A percentile compares a stretch with the other conserved stretches of the same genome.
These are phyloP conservation scores for Polydrusus pterygomalis DNA, from an alignment of 2,888 invertebrate species.

Conservation along the genomic window DNA sequence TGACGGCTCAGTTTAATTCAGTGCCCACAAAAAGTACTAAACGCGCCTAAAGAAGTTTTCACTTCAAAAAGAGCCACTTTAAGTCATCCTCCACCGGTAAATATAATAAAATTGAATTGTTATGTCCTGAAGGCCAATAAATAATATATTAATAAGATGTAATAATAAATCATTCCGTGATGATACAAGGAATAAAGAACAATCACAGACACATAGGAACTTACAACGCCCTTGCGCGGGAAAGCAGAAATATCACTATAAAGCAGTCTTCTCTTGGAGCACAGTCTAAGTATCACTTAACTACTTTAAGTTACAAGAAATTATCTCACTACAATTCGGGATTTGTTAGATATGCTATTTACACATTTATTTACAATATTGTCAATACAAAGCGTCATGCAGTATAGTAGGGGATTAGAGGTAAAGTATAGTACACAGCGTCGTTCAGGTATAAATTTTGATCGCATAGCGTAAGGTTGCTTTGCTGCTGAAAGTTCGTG, in stretches of 20 bases:
- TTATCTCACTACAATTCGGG: slow-evolving; percentile 14
- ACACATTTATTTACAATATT: slow-evolving; percentile 30
- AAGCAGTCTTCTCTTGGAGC: slow-evolving; percentile 22
- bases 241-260: slow-evolving; percentile 9
- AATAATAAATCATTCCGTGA: background rate
- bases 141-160: too few relatives aligned
- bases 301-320: slow-evolving; percentile 6
- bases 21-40: too few relatives aligned
- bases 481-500: slow-evolving; percentile 26
- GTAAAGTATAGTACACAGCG: slow-evolving; percentile 20
- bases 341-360: slow-evolving; percentile 17
- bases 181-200: slow-evolving; percentile 6
- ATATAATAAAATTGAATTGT: too few relatives aligned
- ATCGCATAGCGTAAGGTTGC: slow-evolving; percentile 18
- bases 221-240: slow-evolving; percentile 2
- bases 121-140: too few relatives aligned
- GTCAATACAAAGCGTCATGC: slow-evolving; percentile 32
- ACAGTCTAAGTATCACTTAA: slow-evolving; percentile 10
- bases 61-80: too few relatives aligned
- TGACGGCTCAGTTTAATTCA: too few relatives aligned
- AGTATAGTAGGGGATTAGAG: slow-evolving; percentile 24
- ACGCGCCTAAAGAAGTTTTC: too few relatives aligned
- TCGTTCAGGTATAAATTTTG: slow-evolving; percentile 18
- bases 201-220: slow-evolving; percentile 19
- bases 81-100: too few relatives aligned